A percentile compares a stretch with the other conserved stretches of the same genome.
These are phyloP conservation scores for Poecile atricapillus DNA, from an alignment of 2,113 vertebrate species.

Conservation along the genomic window DNA sequence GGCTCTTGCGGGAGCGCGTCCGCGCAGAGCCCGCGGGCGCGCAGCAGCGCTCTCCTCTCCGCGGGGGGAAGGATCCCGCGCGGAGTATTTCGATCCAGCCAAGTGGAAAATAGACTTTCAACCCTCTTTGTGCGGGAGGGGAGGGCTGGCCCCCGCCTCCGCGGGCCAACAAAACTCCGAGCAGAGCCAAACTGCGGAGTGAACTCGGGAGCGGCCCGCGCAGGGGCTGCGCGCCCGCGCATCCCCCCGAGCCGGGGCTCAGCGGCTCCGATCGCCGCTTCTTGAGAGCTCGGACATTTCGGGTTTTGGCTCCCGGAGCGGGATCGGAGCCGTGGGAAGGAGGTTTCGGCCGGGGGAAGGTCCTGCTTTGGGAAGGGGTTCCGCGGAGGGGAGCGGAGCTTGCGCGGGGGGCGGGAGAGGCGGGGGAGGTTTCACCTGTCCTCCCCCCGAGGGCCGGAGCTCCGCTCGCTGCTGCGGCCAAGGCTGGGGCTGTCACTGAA, in stretches of 20 bases:
- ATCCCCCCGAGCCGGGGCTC: background rate
- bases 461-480: background rate
- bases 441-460: background rate
- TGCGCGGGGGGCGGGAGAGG: background rate
- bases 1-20: background rate
- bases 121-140: conserved; percentile 65
- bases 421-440: background rate
- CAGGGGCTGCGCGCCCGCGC: conserved; percentile 4
- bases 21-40: background rate
- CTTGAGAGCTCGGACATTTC: accelerated
- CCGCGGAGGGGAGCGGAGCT: background rate
- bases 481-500: background rate
- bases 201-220: conserved; percentile 48
- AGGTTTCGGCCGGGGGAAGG: background rate
- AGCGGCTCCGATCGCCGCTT: accelerated
- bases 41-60: background rate
- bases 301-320: background rate
- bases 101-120: conserved; percentile 79
- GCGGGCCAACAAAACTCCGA: background rate
- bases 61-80: conserved; percentile 1
- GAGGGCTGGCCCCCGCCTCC: conserved; percentile 29
- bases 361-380: background rate
- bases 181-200: conserved; percentile 55
- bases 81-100: conserved; percentile 65
- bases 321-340: background rate